These are phyloP conservation scores for Psephotus haematonotus DNA, from an alignment of 2,113 vertebrate species.

Conservation along the genomic window DNA sequence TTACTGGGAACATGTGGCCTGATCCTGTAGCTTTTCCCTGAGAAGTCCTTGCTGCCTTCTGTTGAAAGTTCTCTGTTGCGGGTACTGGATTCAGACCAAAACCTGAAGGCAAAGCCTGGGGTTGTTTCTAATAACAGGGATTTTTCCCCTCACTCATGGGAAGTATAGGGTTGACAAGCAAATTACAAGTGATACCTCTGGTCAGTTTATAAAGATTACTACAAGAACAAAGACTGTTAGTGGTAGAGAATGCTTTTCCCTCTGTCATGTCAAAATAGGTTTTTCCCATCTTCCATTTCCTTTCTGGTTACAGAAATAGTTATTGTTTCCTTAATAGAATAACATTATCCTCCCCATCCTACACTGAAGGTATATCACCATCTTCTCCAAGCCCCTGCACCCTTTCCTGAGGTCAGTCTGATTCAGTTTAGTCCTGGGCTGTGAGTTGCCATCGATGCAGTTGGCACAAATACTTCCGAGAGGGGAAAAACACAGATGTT, in stretches of 20 bases:
- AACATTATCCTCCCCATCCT: neutral
- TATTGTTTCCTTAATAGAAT: neutral
- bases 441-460: rapidly evolving
- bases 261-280: neutral
- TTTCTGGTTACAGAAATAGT: neutral
- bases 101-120: neutral
- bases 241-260: neutral
- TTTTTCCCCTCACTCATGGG: neutral
- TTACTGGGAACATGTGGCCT: neutral
- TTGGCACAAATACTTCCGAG: neutral
- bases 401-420: neutral
- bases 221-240: neutral
- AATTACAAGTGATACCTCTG: neutral
- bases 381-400: neutral
- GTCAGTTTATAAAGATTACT: neutral
- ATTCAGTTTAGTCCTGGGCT: neutral
- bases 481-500: neutral
- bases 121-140: neutral
- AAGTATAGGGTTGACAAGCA: neutral
- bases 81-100: neutral
- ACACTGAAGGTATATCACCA: neutral
- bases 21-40: neutral
- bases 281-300: neutral
- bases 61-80: neutral
- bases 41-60: neutral